Evolutionary conservation across 2,797 vertebrate species (phyloP), one percentile per base, ranked within the genome.

Genomic region (Sebastes vulpes): DNA sequence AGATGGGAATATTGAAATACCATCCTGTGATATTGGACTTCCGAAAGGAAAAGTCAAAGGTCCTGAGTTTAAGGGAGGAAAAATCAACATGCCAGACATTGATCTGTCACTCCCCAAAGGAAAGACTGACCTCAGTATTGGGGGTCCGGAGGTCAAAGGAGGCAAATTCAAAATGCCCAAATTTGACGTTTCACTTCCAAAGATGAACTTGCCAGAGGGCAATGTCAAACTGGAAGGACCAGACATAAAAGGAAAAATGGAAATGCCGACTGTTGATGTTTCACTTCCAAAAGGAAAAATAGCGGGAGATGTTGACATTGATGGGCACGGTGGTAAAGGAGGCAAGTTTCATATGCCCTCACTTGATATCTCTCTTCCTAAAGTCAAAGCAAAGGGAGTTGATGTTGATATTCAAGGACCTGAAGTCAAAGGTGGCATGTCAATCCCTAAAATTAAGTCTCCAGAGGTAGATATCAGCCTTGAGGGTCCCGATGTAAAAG

Each of bases 301-400:
- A 8, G 63, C 59, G 2, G 9, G 31, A 0, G 16, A 59, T 20
- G 16, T 77, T 35, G 76, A 86, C 11, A 35, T 83, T 57, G 93
- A 93, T 14, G 83, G 56, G 1, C 84, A 81, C 20, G 82, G 56
- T 12, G 58, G 6, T 2, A 86, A 78, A 69, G 72, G 75, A 4
- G 88, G 92, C 0, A 95, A 93, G 4, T 87, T 96, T 21, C 85
- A 92, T 1, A 91, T 96, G 46, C 94, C 94, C 0, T 93, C 83
- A 46, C 6, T 92, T 23, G 81, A 90, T 52, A 69, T 91, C 23
- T 77, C 90, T 1, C 32, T 86, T 5, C 85, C 88, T 5, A 86
- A 83, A 77, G 28, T 11, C 1, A 90, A 90, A 81, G 26, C 25
- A 9, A 77, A 76, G n/a, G 88, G 67, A 2, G 20, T 12, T 21